Evolutionary conservation across 2,888 invertebrate genomes (phyloP), one percentile per base, ranked within the genome.

Genomic region (Meteorus cinctellus): DNA sequence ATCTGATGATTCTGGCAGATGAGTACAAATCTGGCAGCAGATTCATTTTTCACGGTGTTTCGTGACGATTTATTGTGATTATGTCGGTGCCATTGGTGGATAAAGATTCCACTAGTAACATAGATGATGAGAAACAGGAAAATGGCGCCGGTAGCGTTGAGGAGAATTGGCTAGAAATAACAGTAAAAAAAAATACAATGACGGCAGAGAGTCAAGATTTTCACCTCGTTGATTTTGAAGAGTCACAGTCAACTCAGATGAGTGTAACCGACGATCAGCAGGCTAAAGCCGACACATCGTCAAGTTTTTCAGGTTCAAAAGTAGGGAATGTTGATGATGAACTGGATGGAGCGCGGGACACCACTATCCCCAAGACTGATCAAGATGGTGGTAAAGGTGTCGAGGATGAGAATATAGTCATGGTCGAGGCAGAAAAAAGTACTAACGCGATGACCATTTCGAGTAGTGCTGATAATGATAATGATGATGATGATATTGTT

Each of bases 121-220:
- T 19, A 55, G 55, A 55, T 8, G 71, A 62, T 8, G 71, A 62
- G 71, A 72, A 62, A 62, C 71, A 72, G 45, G 62, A 45, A 62
- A 72, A 72, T 16, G 71, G 60, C 5, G 31, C 45, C 29, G 71
- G 48, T 19, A 51, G n/a, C 63, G 41, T 48, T 41, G 60, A 16
- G 24, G 27, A 31, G 19, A 60, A 70, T 60, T 41, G 27, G 5
- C 45, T 45, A 19, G 71, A 72, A 45, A 72, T n/a, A 31, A 72
- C 62, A 29, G 16, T 55, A 8, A 8, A 70, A 27, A 31, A 63
- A 19, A 73, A 70, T 63, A 59, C 72, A 4, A 65, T 31, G 19
- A 27, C 81, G 4, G 78, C 78, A 8, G 86, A 86, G 62, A 86
- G 86, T 63, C 87, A 86, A 77, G 85, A 86, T 77, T 86, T 86